phyloP scores from a whole-genome alignment of 1,140 invertebrate species.

The Orchesella cincta region DNA sequence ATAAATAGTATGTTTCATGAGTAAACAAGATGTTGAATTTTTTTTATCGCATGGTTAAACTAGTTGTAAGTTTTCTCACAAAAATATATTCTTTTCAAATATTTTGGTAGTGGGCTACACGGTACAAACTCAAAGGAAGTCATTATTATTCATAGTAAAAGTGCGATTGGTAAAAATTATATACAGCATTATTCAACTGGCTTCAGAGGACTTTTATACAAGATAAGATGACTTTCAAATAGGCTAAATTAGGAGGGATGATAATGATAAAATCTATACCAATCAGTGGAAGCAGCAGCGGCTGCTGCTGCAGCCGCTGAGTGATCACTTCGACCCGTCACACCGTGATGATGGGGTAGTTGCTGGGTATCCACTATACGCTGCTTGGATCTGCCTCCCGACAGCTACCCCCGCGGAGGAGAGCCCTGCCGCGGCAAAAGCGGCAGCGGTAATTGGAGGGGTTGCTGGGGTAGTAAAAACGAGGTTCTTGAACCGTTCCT shows the following conservation, averaged over 20 bases:
- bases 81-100: no score
- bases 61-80: no score
- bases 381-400: not conserved
- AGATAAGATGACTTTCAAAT: no score
- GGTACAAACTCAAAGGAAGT: no score
- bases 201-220: no score
- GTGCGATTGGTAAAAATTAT: no score
- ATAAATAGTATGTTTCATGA: no score
- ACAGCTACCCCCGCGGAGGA: not conserved
- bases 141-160: no score
- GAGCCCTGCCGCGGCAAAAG: slow-evolving; percentile 10
- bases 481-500: slow-evolving; percentile 17
- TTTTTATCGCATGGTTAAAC: no score
- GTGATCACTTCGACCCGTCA: slow-evolving; percentile 10
- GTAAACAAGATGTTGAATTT: no score
- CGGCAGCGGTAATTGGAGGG: slow-evolving; percentile 7
- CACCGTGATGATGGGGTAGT: slow-evolving; percentile 4
- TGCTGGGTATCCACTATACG: slow-evolving; percentile 6
- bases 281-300: slow-evolving; percentile 14
- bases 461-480: slow-evolving; percentile 14
- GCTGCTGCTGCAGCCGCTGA: not conserved
- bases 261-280: slow-evolving; percentile 27
- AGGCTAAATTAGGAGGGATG: slow-evolving; percentile 19
- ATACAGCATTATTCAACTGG: no score
- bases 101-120: no score